Conservation (phyloP, 2,113 vertebrate species). For the Dendrocopos noguchii region DNA sequence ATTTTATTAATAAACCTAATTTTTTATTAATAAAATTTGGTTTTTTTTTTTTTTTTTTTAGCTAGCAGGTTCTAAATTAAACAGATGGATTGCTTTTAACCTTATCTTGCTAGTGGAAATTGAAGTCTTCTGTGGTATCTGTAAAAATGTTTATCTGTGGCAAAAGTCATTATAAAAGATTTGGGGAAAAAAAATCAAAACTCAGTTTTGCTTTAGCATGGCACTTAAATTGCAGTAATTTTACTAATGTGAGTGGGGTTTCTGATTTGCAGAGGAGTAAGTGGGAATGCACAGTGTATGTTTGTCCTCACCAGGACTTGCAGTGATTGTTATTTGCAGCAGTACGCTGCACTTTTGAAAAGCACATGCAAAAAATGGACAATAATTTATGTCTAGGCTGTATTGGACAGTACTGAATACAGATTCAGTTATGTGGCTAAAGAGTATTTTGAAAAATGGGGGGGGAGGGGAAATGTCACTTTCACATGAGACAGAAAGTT, state of each 20-base stretch:
- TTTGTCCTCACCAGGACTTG: background rate
- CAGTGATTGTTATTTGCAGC: background rate
- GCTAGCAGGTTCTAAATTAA: background rate
- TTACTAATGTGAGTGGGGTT: background rate
- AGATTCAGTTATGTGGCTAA: background rate
- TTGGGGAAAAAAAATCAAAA: background rate
- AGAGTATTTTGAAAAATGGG: background rate
- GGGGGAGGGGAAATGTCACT: background rate
- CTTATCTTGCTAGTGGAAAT: background rate
- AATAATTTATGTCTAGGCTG: background rate
- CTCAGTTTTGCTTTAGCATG: background rate
- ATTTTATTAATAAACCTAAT: no score
- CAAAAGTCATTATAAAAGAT: background rate
- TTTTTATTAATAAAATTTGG: no score
- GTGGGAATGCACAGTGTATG: background rate
- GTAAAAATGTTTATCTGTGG: background rate
- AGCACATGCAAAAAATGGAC: background rate
- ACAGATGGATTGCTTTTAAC: background rate
- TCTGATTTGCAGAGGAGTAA: background rate
- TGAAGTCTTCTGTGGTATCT: background rate
- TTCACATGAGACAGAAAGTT: background rate
- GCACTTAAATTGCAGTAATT: background rate
- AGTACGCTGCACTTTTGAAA: background rate
- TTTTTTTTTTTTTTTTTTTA: no score
- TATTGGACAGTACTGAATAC: background rate